These are phyloP conservation scores for Rattus norvegicus DNA, from an alignment of 2,113 vertebrate species.

Conservation along the genomic window DNA sequence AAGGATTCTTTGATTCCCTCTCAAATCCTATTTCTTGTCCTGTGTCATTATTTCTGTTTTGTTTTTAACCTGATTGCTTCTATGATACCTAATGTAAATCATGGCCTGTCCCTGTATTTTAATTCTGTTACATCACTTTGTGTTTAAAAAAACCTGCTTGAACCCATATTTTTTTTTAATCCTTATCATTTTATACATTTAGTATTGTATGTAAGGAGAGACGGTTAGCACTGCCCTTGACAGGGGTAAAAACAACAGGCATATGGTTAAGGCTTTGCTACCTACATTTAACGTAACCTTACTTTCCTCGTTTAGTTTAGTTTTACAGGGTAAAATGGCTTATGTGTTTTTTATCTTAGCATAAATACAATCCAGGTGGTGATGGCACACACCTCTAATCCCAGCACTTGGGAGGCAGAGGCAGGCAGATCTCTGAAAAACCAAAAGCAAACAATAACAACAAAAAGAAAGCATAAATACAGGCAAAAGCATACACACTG, in stretches of 20 bases:
- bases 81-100: neutral
- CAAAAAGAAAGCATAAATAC: neutral
- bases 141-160: neutral
- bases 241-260: neutral
- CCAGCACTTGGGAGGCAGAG: neutral
- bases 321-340: conserved; percentile 1
- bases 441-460: neutral
- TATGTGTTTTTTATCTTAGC: neutral
- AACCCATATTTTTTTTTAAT: neutral
- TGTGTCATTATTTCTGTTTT: neutral
- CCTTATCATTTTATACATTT: neutral
- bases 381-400: neutral
- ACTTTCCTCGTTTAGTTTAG: conserved; percentile 10
- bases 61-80: neutral
- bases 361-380: neutral
- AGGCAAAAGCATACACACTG: neutral
- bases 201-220: neutral
- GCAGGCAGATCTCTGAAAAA: neutral
- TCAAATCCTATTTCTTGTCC: conserved; percentile 27
- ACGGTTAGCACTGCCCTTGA: neutral
- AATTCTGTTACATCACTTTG: neutral
- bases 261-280: neutral
- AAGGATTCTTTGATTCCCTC: conserved; percentile 8
- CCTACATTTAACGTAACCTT: neutral
- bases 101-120: neutral